A percentile compares a stretch with the other conserved stretches of the same genome.
These are phyloP conservation scores for Ceraclea dissimilis DNA, from an alignment of 2,888 invertebrate genomes.

Conservation along the genomic window DNA sequence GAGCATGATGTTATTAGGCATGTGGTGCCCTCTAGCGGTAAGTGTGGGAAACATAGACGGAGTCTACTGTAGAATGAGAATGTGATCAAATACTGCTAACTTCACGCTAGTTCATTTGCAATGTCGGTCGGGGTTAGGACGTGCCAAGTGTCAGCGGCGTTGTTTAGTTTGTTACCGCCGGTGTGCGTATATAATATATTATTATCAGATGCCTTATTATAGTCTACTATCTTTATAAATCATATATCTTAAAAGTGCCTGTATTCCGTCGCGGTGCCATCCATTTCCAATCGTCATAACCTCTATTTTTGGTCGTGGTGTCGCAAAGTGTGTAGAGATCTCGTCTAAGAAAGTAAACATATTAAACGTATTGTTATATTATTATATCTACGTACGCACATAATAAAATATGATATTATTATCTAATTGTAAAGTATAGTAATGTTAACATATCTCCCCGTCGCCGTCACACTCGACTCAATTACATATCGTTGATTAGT, in stretches of 20 bases:
- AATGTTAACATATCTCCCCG: neutral
- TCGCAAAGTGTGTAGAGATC: neutral
- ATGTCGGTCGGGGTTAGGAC: constrained; percentile 19
- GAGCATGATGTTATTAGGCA: neutral
- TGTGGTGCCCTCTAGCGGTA: constrained; percentile 17
- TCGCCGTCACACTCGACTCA: neutral
- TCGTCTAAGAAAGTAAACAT: neutral
- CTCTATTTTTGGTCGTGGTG: constrained; percentile 9
- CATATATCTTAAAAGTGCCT: constrained; percentile 17
- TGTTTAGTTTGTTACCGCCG: constrained; percentile 19
- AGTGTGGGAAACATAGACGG: constrained; percentile 8
- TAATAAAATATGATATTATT: neutral
- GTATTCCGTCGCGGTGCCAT: constrained; percentile 12
- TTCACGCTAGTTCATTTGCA: constrained; percentile 18
- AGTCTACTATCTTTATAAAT: constrained; percentile 11
- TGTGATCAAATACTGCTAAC: constrained; percentile 4
- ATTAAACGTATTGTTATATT: neutral
- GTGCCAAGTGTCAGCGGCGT: constrained; percentile 17
- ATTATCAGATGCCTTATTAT: constrained; percentile 15
- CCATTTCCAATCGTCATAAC: constrained; percentile 17
- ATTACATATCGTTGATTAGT: constrained; percentile 2
- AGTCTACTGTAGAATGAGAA: constrained; percentile 6
- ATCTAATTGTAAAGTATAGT: neutral
- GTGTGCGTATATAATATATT: constrained; percentile 15
- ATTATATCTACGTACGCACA: neutral